Conservation (phyloP, 2,113 vertebrate genomes). For the Anolis sagrei region DNA sequence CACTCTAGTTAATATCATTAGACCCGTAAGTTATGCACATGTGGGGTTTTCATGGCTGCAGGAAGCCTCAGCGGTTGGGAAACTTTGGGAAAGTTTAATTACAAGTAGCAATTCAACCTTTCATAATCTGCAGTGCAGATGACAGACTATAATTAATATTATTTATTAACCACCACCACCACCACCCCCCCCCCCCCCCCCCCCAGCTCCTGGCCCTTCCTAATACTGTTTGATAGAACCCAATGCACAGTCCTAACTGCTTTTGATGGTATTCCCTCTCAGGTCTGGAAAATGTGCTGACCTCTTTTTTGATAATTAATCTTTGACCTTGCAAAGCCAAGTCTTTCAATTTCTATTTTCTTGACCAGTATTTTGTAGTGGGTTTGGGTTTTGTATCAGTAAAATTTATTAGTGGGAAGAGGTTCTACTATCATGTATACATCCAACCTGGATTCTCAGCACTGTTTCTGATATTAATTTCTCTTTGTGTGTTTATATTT, state of each 20-base stretch:
- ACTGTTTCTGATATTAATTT: slow-evolving; percentile 45
- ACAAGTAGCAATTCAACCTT: slow-evolving; percentile 4
- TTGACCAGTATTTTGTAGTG: background rate
- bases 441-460: background rate
- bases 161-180: slow-evolving; percentile 50
- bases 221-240: slow-evolving; percentile 12
- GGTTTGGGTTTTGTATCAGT: slow-evolving; percentile 36
- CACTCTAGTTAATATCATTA: background rate
- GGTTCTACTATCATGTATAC: slow-evolving; percentile 3
- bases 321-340: slow-evolving; percentile 21
- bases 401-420: slow-evolving; percentile 52
- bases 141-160: slow-evolving; percentile 10
- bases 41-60: background rate
- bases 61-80: slow-evolving; percentile 7
- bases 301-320: slow-evolving; percentile 30
- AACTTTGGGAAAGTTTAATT: slow-evolving; percentile 10
- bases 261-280: background rate
- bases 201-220: background rate
- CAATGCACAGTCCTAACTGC: background rate
- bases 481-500: slow-evolving; percentile 25
- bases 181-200: slow-evolving; percentile 24
- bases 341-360: slow-evolving; percentile 21
- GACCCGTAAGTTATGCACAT: background rate
- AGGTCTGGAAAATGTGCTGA: slow-evolving; percentile 16
- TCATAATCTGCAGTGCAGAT: background rate